Base-by-base conservation (phyloP, 2,797 vertebrate genomes). In the Zalophus californianus region DNA sequence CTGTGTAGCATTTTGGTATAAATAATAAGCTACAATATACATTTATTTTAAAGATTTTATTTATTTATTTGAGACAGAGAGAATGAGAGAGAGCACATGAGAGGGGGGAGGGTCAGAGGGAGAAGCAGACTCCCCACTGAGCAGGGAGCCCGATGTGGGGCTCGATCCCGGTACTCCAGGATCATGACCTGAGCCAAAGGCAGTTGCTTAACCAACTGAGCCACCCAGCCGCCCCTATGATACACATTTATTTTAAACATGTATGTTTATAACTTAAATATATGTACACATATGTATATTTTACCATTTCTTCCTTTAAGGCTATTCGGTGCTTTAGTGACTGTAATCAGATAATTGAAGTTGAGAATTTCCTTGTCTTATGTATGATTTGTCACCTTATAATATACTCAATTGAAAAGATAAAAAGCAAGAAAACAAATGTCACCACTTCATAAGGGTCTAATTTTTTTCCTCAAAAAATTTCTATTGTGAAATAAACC, bases 281-380 rank as follows among this genome's bases (percentile, higher is more conserved):
- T 68, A 66, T 75, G 48, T 92, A 83, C 62, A 83, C 38, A 25
- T 73, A 23, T 73, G 14, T 62, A 25, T 75, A 75, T 80, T 50
- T 77, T 77, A 93, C 50, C n/a, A 41, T 41, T 70, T 92, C 38
- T 90, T 93, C 88, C 48, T 75, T 50, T 88, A 93, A 90, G 56
- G 41, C 16, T 89, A 38, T 35, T 50, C 68, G 16, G 41, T 64
- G 62, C n/a, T 87, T 2, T 27, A 73, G 60, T 72, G 41, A 85
- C 64, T 88, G 15, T 82, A 41, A 96, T 75, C 25, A 72, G 89
- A 27, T 70, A 85, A 70, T 54, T 20, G 64, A 75, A 91, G 1
- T 50, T 86, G 29, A 91, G 44, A 29, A 93, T 77, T 89, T 80
- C 68, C 93, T 91, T 35, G n/a, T 91, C 50, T 77, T 77, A 5